phyloP scores from a whole-genome alignment of 2,113 vertebrate species.

The Saccopteryx bilineata region DNA sequence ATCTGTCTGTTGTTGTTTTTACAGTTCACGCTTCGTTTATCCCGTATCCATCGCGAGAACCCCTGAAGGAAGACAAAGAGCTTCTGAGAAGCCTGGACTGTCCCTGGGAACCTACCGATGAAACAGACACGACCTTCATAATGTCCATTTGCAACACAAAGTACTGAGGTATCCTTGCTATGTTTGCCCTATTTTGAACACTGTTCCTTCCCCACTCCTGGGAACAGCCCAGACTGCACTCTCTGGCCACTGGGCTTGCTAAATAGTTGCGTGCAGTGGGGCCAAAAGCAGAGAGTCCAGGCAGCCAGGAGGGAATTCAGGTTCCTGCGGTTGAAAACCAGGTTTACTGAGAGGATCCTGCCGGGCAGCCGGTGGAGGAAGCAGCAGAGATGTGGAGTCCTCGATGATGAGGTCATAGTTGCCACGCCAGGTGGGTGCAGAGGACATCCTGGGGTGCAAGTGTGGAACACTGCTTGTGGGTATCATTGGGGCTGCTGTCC shows the following conservation, averaged over 20 bases:
- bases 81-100: not conserved
- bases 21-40: not conserved
- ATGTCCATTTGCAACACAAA: not conserved
- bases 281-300: not conserved
- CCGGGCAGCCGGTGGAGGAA: not conserved
- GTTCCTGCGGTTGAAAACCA: not conserved
- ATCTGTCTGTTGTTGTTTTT: too few species aligned
- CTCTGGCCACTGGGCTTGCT: not conserved
- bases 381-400: accelerated
- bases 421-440: accelerated
- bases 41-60: not conserved
- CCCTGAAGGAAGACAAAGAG: not conserved
- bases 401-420: accelerated
- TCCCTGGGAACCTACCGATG: not conserved
- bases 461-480: too few species aligned
- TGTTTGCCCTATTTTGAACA: not conserved
- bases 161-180: not conserved
- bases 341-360: accelerated
- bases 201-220: not conserved
- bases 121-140: not conserved
- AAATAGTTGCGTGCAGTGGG: not conserved
- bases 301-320: too few species aligned
- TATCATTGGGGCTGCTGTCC: not conserved
- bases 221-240: too few species aligned
- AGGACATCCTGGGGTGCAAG: not conserved